Evolutionary conservation across 2,113 vertebrate genomes (phyloP), one percentile per base, ranked within the genome.

Genomic region (Lasiurus borealis): DNA sequence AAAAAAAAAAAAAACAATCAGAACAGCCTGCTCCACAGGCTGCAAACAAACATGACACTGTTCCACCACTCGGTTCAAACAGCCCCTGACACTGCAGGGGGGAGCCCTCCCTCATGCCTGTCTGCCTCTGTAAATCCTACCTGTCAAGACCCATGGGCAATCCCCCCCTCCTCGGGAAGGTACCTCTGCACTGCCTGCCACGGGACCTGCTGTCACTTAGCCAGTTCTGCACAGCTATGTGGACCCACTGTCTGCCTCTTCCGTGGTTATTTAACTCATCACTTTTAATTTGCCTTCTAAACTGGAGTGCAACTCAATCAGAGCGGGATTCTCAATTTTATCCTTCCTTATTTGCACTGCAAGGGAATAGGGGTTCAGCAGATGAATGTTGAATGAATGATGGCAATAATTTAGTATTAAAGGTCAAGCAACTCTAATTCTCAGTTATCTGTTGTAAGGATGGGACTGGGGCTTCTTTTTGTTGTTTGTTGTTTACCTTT

Each of bases 301-400:
- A 92, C 66, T 50, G 81, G 18, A 91, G 23, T 44, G 52, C 57
- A 59, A 94, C 92, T 29, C 68, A 68, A 27, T 81, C 81, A 82
- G 13, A 88, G 46, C 34, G 78, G 50, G 85, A 90, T 88, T 66
- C 36, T 72, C 89, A 87, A 90, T 85, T 81, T 93, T 88, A 69
- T 73, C 59, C 69, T 89, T 83, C 29, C 23, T 94, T 88, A 81
- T 85, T 82, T 92, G 34, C 83, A 21, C 31, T 71, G 57, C 9
- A 75, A 85, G 94, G 40, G n/a, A 48, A 52, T 36, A 85, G 29
- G 15, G 34, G 23, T 18, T 76, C 66, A 57, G 54, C 52, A 88
- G 66, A 52, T 73, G 89, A 77, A 19, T 87, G 25, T 54, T 68
- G 34, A 92, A 89, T 76, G 95, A 81, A 75, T 62, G 52, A 72